Evolutionary conservation across 2,888 invertebrate genomes (phyloP).

Genomic region (Pollenia labialis): DNA sequence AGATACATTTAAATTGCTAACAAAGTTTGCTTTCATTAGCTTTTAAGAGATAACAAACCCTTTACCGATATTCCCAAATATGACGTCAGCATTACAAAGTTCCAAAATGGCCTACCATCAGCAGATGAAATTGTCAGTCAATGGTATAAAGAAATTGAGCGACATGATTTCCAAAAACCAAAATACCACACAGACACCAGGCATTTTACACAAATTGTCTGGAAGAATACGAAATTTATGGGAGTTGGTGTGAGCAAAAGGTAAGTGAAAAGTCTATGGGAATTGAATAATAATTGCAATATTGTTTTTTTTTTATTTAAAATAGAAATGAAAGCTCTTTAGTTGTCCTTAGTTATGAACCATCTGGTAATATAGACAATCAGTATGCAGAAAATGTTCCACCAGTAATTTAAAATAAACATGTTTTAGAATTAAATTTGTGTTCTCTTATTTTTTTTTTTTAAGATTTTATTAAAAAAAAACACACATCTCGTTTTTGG

Average conservation of each 20-base stretch:
- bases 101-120: neutral
- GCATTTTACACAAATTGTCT: conserved; percentile 93
- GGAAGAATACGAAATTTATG: conserved; percentile 90
- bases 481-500: neutral
- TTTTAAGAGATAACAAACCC: neutral
- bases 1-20: neutral
- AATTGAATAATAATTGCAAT: too few species aligned
- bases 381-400: conserved; percentile 70
- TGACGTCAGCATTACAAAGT: neutral
- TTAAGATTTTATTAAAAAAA: neutral
- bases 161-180: conserved; percentile 87
- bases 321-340: conserved; percentile 60
- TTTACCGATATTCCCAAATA: neutral
- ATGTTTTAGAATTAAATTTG: too few species aligned
- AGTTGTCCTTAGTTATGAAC: conserved; percentile 73
- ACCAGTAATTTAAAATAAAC: neutral
- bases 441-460: neutral
- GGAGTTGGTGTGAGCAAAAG: conserved; percentile 89
- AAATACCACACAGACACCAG: conserved; percentile 89
- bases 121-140: conserved; percentile 90
- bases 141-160: conserved; percentile 91
- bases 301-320: neutral
- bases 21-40: neutral
- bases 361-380: conserved; percentile 72
- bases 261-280: conserved; percentile 73